Evolutionary conservation across 2,113 vertebrate species (phyloP).

Genomic region (Gallinago paraguaiae): DNA sequence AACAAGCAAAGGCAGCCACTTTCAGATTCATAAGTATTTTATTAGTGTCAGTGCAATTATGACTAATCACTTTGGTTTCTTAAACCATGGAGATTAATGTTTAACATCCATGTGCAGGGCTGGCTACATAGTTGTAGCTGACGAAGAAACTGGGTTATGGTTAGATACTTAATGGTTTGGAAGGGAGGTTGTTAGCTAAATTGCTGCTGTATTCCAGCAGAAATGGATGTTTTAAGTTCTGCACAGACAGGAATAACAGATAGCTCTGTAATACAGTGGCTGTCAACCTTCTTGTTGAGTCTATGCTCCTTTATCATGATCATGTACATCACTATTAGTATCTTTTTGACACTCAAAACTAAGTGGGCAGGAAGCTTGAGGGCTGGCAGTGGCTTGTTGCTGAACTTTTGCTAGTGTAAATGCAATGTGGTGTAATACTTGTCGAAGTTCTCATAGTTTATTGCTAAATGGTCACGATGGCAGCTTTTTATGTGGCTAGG

Average conservation of each 20-base stretch:
- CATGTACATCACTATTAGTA: neutral
- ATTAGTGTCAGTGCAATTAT: slow-evolving; percentile 24
- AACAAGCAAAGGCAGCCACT: neutral
- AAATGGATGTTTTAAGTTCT: neutral
- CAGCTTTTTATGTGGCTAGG: neutral
- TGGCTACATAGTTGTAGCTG: neutral
- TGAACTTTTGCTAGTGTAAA: neutral
- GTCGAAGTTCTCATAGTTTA: neutral
- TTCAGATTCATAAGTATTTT: neutral
- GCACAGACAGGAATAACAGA: neutral
- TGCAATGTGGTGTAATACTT: neutral
- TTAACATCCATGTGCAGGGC: neutral
- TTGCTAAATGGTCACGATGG: neutral
- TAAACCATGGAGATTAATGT: neutral
- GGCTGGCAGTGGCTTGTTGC: neutral
- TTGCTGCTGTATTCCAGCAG: neutral
- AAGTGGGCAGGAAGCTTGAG: neutral
- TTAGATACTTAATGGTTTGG: neutral
- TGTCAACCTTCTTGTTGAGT: neutral
- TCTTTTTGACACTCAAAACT: neutral
- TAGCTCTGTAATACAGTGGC: neutral
- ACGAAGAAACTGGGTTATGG: neutral
- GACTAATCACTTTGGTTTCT: neutral
- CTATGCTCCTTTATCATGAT: too few relatives aligned
- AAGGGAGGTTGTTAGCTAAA: neutral